phyloP scores from a whole-genome alignment of 1,140 invertebrate species.

The Calephelis nemesis region DNA sequence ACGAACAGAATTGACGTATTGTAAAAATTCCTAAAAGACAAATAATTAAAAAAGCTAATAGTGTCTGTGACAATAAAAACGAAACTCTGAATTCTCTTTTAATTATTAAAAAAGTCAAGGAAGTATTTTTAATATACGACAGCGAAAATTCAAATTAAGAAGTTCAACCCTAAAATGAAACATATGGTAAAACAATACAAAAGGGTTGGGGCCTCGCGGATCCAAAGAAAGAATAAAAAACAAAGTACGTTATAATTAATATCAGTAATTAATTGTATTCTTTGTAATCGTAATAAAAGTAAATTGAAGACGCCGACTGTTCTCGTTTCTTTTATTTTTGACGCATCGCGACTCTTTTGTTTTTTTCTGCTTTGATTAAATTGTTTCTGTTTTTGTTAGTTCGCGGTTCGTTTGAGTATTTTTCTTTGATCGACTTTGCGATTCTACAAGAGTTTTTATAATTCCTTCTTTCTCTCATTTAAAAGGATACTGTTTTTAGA shows the following conservation, averaged over 20 bases:
- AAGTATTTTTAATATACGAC: slow-evolving; percentile 19
- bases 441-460: slow-evolving; percentile 23
- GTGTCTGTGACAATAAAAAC: slow-evolving; percentile 24
- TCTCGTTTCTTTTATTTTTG: slow-evolving; percentile 40
- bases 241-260: slow-evolving; percentile 69
- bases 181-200: slow-evolving; percentile 48
- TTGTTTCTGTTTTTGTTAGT: slow-evolving; percentile 37
- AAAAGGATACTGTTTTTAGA: not conserved
- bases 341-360: slow-evolving; percentile 42
- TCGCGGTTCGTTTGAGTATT: slow-evolving; percentile 41
- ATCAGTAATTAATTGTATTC: slow-evolving; percentile 65
- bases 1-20: too few relatives aligned
- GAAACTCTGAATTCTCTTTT: slow-evolving; percentile 23
- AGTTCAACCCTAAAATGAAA: slow-evolving; percentile 41
- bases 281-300: slow-evolving; percentile 56
- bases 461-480: slow-evolving; percentile 26
- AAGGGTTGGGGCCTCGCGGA: slow-evolving; percentile 28
- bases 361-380: slow-evolving; percentile 50
- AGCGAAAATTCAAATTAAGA: slow-evolving; percentile 28
- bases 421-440: slow-evolving; percentile 31
- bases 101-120: slow-evolving; percentile 4
- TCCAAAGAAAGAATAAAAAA: slow-evolving; percentile 48
- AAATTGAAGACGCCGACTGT: slow-evolving; percentile 38
- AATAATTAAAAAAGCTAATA: too few relatives aligned
- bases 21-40: too few relatives aligned